Evolutionary conservation across 2,888 invertebrate species (phyloP), one percentile per base, ranked within the genome.

Genomic region (Pammene fasciana): DNA sequence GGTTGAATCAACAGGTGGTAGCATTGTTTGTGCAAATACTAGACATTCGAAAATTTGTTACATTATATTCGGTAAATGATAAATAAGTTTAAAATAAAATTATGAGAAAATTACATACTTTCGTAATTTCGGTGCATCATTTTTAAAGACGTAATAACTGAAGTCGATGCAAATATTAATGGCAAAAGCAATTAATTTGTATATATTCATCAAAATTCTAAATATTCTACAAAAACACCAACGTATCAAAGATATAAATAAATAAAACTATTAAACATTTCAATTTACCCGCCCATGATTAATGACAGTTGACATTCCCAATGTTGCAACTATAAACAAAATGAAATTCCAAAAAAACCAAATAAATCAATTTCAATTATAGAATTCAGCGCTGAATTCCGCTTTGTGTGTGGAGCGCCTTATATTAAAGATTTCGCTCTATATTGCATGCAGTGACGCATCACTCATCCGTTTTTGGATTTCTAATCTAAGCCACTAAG

Each of bases 1-100:
- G 9, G 76, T 73, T 76, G 70, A 71, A 68, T 75, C 84, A 89
- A 90, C 90, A 90, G 85, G 90, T 90, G 78, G 68, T 65, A 64
- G 57, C 52, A 65, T 43, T 59, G 46, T 11, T 64, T 10, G 34
- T 68, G 52, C 68, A 57, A 45, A 11, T 45, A 46, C 36, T 67
- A 36, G 1, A 13, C 26, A 26, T 54, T 34, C 6, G 2, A 34
- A 13, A 18, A 52, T 4, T 26, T 26, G 0, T 52, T 2, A 26
- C 13, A 11, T 18, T 13, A 50, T 1, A 18, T 26, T 18, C 5
- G 1, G 0, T 26, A 26, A 26, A 26, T 26, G 26, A n/a, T n/a
- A n/a, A n/a, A n/a, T n/a, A n/a, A n/a, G 9, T 54, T 34, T 7
- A 14, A 34, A 36, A 36, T 54, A 2, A 13, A 34, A 54, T 34